Evolutionary conservation across 2,113 vertebrate species (phyloP), one percentile per base, ranked within the genome.

Genomic region (Eolophus roseicapilla): DNA sequence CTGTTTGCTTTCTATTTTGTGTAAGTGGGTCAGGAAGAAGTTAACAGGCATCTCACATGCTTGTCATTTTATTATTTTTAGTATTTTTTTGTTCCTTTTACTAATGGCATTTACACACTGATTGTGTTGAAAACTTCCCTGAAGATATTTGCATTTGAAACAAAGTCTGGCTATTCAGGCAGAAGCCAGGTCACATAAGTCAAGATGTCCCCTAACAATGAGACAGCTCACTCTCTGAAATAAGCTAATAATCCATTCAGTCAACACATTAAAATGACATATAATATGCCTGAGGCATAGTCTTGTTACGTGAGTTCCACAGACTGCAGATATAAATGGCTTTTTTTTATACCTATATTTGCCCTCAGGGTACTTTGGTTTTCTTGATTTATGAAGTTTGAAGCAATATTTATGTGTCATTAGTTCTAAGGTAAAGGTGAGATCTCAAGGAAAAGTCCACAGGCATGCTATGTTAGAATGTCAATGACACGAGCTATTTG

Each of bases 11-110:
- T 94, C 94, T 80, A 12, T 86, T 93, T 91, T 85, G 77, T 85
- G 60, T 82, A 96, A 97, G 18, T 88, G 95, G 90, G 95, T 95
- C 88, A 78, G 69, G 60, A 88, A 81, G 68, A 74, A 88, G 59
- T 65, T 88, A 90, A 84, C 12, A 8, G 86, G 63, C 64, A 52
- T 89, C 77, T 89, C 67, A 68, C 76, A 68, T 73, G 64, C 63
- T 80, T 95, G 92, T 70, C 68, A 85, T 93, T 93, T 96, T 96
- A 81, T 96, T 96, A 95, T 68, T 95, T 96, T 96, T 95, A 85
- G 92, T 87, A 14, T 71, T 63, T 91, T 96, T 91, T 92, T 17
- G 43, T 90, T 87, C 85, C 37, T 67, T 89, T 94, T 96, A 80
- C 88, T 83, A 84, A 81, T 74, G 83, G 29, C 50, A 90, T 95